phyloP scores from a whole-genome alignment of 1,140 invertebrate genomes.

The Cyphomyrmex costatus region DNA sequence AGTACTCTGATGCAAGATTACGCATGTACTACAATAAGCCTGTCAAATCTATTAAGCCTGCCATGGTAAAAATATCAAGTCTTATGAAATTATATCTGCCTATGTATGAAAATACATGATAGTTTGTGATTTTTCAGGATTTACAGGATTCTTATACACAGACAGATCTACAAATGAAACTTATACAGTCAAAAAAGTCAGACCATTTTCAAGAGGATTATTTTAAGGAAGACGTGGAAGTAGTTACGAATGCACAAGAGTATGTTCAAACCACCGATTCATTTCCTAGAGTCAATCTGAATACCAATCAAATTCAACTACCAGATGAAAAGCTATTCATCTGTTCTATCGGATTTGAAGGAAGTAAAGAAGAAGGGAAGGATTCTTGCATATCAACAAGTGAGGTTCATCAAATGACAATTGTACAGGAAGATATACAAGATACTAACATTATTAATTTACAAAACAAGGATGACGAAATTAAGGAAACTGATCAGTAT shows the following conservation, averaged over 20 bases:
- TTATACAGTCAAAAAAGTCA: conserved; percentile 75
- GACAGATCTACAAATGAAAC: conserved; percentile 80
- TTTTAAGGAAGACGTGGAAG: conserved; percentile 82
- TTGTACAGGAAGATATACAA: conserved; percentile 16
- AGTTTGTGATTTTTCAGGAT: conserved; percentile 39
- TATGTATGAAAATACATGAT: neutral
- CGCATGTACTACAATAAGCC: conserved; percentile 84
- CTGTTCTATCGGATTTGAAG: conserved; percentile 81
- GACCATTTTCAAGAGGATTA: conserved; percentile 77
- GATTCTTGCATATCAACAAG: conserved; percentile 51
- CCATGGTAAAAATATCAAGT: conserved; percentile 74
- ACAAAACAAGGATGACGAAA: conserved; percentile 58
- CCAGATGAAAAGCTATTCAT: conserved; percentile 83
- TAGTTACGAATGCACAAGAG: conserved; percentile 69
- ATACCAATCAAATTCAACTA: conserved; percentile 72
- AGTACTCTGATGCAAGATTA: conserved; percentile 83
- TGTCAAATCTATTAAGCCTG: conserved; percentile 70
- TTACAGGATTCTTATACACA: conserved; percentile 83
- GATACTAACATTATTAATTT: conserved; percentile 51
- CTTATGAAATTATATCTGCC: neutral
- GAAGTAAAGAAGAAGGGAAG: conserved; percentile 69
- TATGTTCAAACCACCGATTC: conserved; percentile 68
- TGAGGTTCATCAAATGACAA: conserved; percentile 58
- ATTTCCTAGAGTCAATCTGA: conserved; percentile 61
- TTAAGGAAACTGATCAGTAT: conserved; percentile 46